Evolutionary conservation across 2,797 vertebrate species (phyloP).

Genomic region (Eupleurogrammus muticus): DNA sequence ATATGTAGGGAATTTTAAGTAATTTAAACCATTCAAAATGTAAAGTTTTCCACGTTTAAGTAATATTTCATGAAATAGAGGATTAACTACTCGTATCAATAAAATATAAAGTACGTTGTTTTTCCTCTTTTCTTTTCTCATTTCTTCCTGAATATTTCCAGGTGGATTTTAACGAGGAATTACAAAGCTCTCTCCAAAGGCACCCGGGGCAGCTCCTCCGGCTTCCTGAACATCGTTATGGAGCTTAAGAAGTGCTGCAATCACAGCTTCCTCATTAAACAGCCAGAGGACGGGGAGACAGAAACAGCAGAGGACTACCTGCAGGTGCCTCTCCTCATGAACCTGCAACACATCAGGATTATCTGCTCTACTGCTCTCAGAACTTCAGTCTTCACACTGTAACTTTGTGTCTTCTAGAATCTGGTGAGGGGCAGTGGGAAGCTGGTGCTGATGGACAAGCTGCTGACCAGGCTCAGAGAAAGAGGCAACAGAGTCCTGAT

Average conservation of each 20-base stretch:
- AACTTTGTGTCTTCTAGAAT: slow-evolving; percentile 72
- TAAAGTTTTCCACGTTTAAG: no score
- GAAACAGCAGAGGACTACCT: slow-evolving; percentile 87
- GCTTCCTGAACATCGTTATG: slow-evolving; percentile 99
- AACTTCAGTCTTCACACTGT: not conserved
- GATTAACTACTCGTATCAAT: no score
- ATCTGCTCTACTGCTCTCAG: not conserved
- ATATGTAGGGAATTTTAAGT: no score
- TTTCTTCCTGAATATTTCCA: slow-evolving; percentile 70
- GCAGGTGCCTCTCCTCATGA: slow-evolving; percentile 79
- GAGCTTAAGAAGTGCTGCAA: slow-evolving; percentile 99
- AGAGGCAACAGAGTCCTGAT: slow-evolving; percentile 97
- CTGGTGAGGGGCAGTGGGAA: slow-evolving; percentile 96
- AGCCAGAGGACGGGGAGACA: slow-evolving; percentile 88
- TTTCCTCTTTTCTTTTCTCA: slow-evolving; percentile 21
- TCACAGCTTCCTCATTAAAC: slow-evolving; percentile 94
- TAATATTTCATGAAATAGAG: no score
- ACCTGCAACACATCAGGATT: slow-evolving; percentile 40
- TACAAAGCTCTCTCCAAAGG: slow-evolving; percentile 96
- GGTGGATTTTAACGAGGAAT: slow-evolving; percentile 99
- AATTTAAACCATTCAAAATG: no score
- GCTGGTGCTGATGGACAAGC: slow-evolving; percentile 96
- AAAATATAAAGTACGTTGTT: not conserved
- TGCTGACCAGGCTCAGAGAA: slow-evolving; percentile 93
- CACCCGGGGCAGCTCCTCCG: slow-evolving; percentile 93